phyloP scores from a whole-genome alignment of 2,113 vertebrate genomes.

The Damaliscus lunatus region DNA sequence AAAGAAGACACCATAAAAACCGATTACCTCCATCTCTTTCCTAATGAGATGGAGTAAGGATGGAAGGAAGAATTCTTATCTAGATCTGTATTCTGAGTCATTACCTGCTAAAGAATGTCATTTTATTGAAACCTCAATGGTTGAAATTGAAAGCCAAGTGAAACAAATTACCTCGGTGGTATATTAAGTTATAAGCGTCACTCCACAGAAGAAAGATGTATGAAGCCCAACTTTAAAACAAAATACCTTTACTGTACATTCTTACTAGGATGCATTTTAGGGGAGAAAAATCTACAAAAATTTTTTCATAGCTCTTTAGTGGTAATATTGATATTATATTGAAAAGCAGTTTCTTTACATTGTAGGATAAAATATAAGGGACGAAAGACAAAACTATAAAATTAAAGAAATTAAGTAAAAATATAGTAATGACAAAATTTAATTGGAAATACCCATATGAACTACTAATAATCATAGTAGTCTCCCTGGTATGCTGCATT shows the following conservation, averaged over 20 bases:
- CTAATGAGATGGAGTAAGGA: not conserved
- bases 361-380: not conserved
- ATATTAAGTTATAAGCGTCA: not conserved
- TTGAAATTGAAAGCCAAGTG: not conserved
- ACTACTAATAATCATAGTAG: not conserved
- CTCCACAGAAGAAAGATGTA: not conserved
- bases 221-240: not conserved
- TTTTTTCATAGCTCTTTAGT: not conserved
- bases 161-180: not conserved
- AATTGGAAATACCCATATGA: not conserved
- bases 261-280: not conserved
- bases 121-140: not conserved
- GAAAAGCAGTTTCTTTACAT: not conserved
- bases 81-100: not conserved
- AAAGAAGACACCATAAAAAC: not conserved
- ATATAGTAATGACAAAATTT: not conserved
- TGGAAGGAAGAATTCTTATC: not conserved
- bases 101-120: not conserved
- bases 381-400: not conserved
- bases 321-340: not conserved
- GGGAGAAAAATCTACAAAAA: not conserved
- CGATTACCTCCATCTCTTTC: not conserved
- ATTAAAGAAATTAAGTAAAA: not conserved
- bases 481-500: not conserved
- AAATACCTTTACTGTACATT: not conserved